Base-by-base conservation (phyloP, 1,140 invertebrate species). In the Rhizoglyphus robini region DNA sequence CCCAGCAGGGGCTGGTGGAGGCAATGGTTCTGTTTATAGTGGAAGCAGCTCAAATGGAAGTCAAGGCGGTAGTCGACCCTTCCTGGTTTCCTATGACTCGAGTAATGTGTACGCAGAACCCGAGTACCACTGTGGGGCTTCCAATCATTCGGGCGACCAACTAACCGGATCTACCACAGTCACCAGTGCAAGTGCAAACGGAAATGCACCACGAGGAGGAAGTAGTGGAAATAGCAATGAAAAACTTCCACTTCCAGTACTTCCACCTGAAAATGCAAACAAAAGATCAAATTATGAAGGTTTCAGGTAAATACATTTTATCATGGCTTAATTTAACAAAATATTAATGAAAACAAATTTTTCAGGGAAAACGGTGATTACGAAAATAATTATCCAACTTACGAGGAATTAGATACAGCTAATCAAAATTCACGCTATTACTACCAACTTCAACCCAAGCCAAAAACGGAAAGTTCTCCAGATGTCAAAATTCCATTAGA, bases 21-120 rank as follows among this genome's bases (percentile, higher is more conserved):
- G 23, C 51, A 54, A 46, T 60, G 58, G 58, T 23, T 60, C 58
- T 2, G 27, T 60, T 2, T 60, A 60, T 46, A 32, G 58, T 60
- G 58, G 58, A 29, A 32, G 3, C 2, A 41, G 3, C 13, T 34
- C 58, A 30, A 60, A 60, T 60, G 15, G 15, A 15, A 23, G 23
- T 51, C 20, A n/a, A 20, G 23, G 2, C 29, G 48, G n/a, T 3
- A 23, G 23, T 51, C 48, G 3, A 23, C 58, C 58, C 23, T 60
- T 60, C 27, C 18, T 60, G 36, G 58, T 60, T 18, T 60, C 58
- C n/a, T 60, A 60, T 27, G 15, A 29, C 13, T 60, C 58, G 27
- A 60, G 27, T 27, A 15, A 15, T 2, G 58, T 60, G 2, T 60
- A 60, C 27, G 58, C 58, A 11, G 58, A 60, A 46, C 58, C 58